Evolutionary conservation across 2,888 invertebrate species (phyloP), one percentile per base, ranked within the genome.

Genomic region (Brassicogethes aeneus): DNA sequence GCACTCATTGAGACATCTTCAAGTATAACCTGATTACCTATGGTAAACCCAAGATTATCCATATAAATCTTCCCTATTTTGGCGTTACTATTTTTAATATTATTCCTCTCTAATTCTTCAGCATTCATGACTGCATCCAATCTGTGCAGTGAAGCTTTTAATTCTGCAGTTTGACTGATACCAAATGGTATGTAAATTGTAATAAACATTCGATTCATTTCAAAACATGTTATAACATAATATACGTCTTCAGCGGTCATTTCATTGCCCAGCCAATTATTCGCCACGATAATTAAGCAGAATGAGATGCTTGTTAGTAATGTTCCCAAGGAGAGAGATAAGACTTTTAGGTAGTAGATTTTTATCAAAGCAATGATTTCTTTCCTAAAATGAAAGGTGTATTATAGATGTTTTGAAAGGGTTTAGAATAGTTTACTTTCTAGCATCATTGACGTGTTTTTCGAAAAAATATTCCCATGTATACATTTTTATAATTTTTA

Each of bases 351-450:
- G 42, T 62, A 64, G 47, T 59, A 65, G 14, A 68, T 58, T 12
- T 54, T 50, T 41, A 58, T 53, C n/a, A 66, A 48, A 40, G 80
- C 77, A 44, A 76, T 76, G 45, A 84, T 76, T 71, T 85, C 84
- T 47, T 75, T 75, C 48, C 82, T 82, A 62, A 65, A 41, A 15
- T 10, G 29, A 12, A 39, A 15, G 10, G 15, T 12, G 34, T 12
- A 41, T 7, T 16, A 17, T 13, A 23, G 34, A n/a, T 32, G 23
- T 5, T 7, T 23, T 5, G 23, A 23, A 23, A 16, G 35, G 39
- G 12, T 13, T 13, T 3, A 30, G 39, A 15, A 17, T 16, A 33
- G 38, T 52, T 47, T 43, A 57, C 57, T 47, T 49, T 47, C 61
- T 50, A 8, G 53, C 50, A 13, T 47, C 40, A 12, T 51, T 54